Conservation (phyloP, 2,113 vertebrate genomes). For the Anhinga anhinga region DNA sequence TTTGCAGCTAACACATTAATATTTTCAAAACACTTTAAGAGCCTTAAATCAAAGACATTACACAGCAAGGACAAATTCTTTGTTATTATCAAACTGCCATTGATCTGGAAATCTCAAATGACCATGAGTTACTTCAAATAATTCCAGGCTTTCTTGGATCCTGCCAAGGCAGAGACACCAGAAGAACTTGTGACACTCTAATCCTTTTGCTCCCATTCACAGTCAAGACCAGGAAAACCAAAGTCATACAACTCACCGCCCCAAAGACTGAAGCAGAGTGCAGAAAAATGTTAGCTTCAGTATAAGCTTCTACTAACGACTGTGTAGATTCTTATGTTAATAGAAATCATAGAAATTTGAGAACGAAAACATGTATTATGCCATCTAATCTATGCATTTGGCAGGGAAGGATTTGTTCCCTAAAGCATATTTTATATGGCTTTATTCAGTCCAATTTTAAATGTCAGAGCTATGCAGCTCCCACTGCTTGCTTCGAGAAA, state of each 20-base stretch:
- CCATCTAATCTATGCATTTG: not conserved
- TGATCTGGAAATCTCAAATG: not conserved
- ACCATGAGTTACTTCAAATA: not conserved
- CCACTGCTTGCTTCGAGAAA: not conserved
- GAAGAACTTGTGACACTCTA: not conserved
- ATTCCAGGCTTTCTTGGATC: not conserved
- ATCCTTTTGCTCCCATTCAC: not conserved
- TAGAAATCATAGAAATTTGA: conserved; percentile 5
- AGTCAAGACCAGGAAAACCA: not conserved
- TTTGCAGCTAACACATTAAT: not conserved
- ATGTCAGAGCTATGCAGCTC: not conserved
- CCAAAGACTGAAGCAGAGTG: not conserved
- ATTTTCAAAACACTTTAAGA: not conserved
- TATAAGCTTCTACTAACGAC: not conserved
- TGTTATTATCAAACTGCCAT: not conserved
- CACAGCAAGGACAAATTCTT: not conserved
- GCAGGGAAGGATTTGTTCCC: not conserved
- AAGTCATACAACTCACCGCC: not conserved
- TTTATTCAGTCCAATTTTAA: not conserved
- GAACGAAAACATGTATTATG: not conserved
- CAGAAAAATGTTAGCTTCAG: not conserved
- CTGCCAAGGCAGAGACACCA: not conserved
- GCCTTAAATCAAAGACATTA: not conserved
- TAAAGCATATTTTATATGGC: not conserved
- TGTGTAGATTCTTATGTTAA: not conserved